A percentile compares a stretch with the other conserved stretches of the same genome.
These are phyloP conservation scores for Ceyx margarethae DNA, from an alignment of 2,113 vertebrate species.

Conservation along the genomic window DNA sequence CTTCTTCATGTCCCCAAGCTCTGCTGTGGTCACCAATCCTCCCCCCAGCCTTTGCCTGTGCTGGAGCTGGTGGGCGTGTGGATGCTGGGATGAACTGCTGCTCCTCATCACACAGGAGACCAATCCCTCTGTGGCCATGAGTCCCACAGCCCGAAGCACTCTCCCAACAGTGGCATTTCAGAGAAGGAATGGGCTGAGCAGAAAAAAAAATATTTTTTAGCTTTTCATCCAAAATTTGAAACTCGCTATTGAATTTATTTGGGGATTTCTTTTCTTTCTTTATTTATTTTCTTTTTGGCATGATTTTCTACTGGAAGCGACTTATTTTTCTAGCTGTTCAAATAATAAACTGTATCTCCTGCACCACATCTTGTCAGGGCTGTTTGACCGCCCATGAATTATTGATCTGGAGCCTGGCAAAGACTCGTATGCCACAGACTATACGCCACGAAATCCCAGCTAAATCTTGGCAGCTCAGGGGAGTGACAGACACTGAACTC, in stretches of 20 bases:
- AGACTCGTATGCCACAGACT: neutral
- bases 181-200: neutral
- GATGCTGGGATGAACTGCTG: fast-evolving
- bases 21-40: neutral
- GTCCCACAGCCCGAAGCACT: neutral
- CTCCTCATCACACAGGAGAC: fast-evolving
- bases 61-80: neutral
- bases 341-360: neutral
- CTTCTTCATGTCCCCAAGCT: neutral
- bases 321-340: neutral
- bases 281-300: neutral
- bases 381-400: neutral
- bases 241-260: neutral
- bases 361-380: neutral
- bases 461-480: neutral
- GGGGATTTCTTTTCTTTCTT: neutral
- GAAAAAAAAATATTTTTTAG: neutral
- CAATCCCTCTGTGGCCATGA: neutral
- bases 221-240: neutral
- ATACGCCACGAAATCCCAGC: neutral
- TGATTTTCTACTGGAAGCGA: neutral
- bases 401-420: neutral
- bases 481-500: neutral
- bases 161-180: neutral
- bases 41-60: neutral